Percentiles rank a stretch among this genome's conserved stretches.
These are phyloP conservation scores for Anas platyrhynchos DNA, from an alignment of 2,113 vertebrate genomes.

Conservation along the genomic window DNA sequence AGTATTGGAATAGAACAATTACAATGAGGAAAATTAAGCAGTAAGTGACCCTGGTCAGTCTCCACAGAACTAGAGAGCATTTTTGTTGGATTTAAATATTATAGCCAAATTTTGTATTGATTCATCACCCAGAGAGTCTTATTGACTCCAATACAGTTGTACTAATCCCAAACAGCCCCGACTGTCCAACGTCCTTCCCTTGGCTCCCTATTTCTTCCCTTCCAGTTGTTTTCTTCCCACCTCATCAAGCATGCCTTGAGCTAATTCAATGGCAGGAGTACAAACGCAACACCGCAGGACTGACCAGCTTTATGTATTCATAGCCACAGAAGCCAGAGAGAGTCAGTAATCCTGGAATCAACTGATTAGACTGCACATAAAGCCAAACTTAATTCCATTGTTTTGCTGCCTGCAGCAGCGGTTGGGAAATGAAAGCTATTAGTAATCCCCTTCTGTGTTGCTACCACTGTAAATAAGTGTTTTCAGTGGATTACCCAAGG, in stretches of 20 bases:
- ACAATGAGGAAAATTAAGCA: background rate
- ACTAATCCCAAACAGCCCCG: background rate
- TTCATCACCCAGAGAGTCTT: background rate
- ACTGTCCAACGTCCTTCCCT: background rate
- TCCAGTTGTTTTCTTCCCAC: background rate
- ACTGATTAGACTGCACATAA: background rate
- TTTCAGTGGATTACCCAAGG: constrained; percentile 10
- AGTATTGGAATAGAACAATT: background rate
- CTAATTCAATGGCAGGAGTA: background rate
- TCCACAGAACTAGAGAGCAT: background rate
- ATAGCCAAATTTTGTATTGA: background rate
- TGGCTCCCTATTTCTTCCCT: background rate
- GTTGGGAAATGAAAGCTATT: constrained; percentile 34
- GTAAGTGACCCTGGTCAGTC: background rate
- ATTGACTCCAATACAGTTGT: background rate
- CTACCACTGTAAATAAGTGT: constrained; percentile 6
- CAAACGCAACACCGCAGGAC: background rate
- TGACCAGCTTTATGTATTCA: background rate
- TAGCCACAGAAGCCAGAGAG: background rate
- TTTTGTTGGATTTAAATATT: background rate
- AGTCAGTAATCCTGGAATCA: constrained; percentile 20
- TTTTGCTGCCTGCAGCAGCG: constrained; percentile 28
- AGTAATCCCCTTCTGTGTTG: constrained; percentile 21
- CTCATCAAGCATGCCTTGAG: background rate
- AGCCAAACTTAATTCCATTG: constrained; percentile 30